Base-by-base conservation (phyloP, 2,797 vertebrate species). In the Malacoctenus gilli region DNA sequence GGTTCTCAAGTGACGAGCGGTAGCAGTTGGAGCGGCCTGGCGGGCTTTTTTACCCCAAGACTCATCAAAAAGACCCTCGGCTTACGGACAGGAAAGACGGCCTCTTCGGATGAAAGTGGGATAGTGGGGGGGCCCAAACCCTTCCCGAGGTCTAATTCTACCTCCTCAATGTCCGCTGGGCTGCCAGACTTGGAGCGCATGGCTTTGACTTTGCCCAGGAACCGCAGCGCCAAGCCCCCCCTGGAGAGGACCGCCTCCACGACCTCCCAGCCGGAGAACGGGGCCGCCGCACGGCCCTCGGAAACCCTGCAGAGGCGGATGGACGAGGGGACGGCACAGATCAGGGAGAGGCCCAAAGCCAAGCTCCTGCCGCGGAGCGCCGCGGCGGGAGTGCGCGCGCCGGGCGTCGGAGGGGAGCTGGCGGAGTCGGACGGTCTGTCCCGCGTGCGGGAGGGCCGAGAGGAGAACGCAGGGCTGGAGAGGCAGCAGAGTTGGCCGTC, bases 31-130 rank as follows among this genome's bases (percentile, higher is more conserved):
- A 92, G 95, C 2, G 94, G 96, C 37, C 87, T 99, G 71, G 96
- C 96, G 1, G 97, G 97, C 37, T 98, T 99, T 90, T 98, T 99
- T 72, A 99, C 97, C 1, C 97, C 97, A 3, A 94, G 97, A 55
- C 94, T 99, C 77, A 99, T 99, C 84, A 99, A 98, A 92, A 98
- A 95, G 92, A 98, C 97, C 0, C 85, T 99, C 75, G 97, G 96
- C 51, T 89, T 99, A 73, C 91, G 95, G 87, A 92, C 95, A 49
- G 96, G 96, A 71, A 98, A 97, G 86, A 88, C 94, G 0, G 14
- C 92, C 30, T 92, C 91, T 71, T 87, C 81, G 40, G 96, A 98
- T 55, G 97, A 96, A 63, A 77, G 91, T 47, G 93, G 87, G 86
- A 47, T 83, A 69, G 62, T 78, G 19, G 85, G 86, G 21, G 90